phyloP scores from a whole-genome alignment of 1,140 invertebrate species.

The Plutomurus gul region DNA sequence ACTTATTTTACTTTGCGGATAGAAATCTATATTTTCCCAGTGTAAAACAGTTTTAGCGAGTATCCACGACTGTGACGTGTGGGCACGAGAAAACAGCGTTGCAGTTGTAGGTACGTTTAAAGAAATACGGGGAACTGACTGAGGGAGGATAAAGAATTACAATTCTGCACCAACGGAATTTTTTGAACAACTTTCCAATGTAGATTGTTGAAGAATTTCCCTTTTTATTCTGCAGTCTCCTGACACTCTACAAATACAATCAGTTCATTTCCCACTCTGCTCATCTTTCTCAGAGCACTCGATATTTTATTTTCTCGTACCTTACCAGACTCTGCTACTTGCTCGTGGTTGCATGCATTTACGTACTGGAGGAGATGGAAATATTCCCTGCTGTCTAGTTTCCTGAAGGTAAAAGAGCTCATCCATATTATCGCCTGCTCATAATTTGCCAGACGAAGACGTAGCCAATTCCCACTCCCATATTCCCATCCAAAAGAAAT shows the following conservation, averaged over 20 bases:
- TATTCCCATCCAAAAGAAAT: neutral
- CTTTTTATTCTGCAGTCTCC: neutral
- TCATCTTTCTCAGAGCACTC: neutral
- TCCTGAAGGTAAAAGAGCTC: neutral
- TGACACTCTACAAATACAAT: neutral
- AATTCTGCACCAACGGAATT: neutral
- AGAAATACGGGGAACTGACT: neutral
- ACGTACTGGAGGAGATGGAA: neutral
- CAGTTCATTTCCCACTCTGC: neutral
- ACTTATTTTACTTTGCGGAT: no score
- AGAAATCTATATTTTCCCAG: no score
- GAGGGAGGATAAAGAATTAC: neutral
- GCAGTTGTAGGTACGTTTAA: no score
- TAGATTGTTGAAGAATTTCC: neutral
- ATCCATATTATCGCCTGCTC: conserved; percentile 4
- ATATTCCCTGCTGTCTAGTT: neutral
- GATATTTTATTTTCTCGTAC: neutral
- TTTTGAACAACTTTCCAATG: neutral
- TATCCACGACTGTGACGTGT: no score
- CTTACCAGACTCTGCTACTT: no score
- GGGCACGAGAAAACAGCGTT: no score
- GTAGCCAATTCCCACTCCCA: conserved; percentile 9
- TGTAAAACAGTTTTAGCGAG: no score
- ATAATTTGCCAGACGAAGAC: conserved; percentile 1
- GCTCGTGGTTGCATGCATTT: no score